Base-by-base conservation (phyloP, 2,113 vertebrate species). In the Vidua chalybeata region DNA sequence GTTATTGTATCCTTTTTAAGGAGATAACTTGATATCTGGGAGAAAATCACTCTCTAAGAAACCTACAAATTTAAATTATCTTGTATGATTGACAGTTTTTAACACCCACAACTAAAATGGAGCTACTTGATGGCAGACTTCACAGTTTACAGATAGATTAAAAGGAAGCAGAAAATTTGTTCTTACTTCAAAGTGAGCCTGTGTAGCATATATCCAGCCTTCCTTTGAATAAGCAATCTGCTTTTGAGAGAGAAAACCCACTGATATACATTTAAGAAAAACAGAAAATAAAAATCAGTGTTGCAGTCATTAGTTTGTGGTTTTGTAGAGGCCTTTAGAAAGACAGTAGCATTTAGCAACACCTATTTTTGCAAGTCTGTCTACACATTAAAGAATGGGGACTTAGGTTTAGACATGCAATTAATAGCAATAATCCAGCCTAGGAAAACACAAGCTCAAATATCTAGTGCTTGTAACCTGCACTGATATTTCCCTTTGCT, bases 51-150 rank as follows among this genome's bases (percentile, higher is more conserved):
- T 76, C 41, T 66, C 78, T 92, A 82, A 90, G 52, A 90, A 94
- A 90, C 73, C 64, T 62, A 52, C 13, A 39, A 73, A 92, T 96
- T 94, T 81, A 95, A 94, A 84, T 91, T 84, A 63, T 91, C 52
- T 52, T 45, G 4, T 8, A 0, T 68, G 88, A 94, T 20, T 94
- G 88, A 56, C 79, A 93, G 48, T 22, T 56, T 92, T 52, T 74
- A 96, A 93, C 92, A 93, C 93, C 92, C 88, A 93, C 73, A 84
- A 81, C 63, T 89, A 94, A 88, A 72, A 84, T 18, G 39, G 59
- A 96, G 39, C 45, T 94, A 63, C 68, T 84, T 90, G 71, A 76
- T 77, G 62, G 78, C 83, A 95, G 54, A 91, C 76, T 87, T 94
- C 74, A 90, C 54, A 90, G 41, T 90, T 89, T 94, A 84, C 80